Base-by-base conservation (phyloP, 2,113 vertebrate genomes). In the Rhynchopsitta pachyrhyncha region DNA sequence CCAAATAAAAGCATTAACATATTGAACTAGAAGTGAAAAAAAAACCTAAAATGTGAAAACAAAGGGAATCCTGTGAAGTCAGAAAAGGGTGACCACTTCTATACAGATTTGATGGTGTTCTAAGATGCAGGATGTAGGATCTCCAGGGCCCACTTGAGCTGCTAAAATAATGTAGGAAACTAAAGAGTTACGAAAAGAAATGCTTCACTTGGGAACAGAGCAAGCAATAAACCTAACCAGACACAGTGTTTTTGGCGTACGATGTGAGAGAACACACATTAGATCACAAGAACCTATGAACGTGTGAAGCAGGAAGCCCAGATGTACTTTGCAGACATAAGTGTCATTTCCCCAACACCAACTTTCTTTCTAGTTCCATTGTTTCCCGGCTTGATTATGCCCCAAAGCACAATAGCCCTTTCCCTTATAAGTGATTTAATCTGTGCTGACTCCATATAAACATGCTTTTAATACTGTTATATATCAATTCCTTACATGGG, bases 261-360 rank as follows among this genome's bases (percentile, higher is more conserved):
- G n/a, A 96, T 93, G 83, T 95, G 89, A 97, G 74, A 95, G 59
- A 92, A 78, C 37, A 37, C 33, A 44, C 53, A 68, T 93, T 94
- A 62, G 93, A 91, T 89, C 91, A 73, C 73, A 91, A 89, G 57
- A 89, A 52, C 50, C 64, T 95, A 92, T 41, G 37, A 88, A 95
- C 52, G 94, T 92, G 89, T 87, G 95, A 97, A 95, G 77, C 91
- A 95, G 86, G 93, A 97, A 96, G 66, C 66, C 62, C 35, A 69
- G 83, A 79, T 82, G 93, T 25, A 82, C 33, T 84, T 89, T 91
- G 66, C 69, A 97, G 89, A 93, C 83, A 13, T 41, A 91, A 88
- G 73, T 64, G 71, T 82, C 89, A 79, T 87, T 95, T 95, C 47
- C 33, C n/a, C 42, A 90, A 64, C 82, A 93, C 17, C 37, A 78